Evolutionary conservation across 2,888 invertebrate species (phyloP).

Genomic region (Euclidia mi): DNA sequence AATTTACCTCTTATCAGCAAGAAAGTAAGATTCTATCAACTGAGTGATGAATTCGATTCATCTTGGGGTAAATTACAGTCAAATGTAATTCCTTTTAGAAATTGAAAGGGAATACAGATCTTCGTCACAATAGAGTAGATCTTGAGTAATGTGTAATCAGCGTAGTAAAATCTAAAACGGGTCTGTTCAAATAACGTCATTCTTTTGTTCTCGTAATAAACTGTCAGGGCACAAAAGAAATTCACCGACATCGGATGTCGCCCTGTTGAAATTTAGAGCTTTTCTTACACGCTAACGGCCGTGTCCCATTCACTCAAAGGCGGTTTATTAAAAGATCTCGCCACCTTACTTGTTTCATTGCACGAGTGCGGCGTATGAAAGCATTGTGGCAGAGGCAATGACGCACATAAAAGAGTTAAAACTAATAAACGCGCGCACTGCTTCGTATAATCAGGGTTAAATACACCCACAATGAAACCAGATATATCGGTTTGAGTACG

Average conservation of each 20-base stretch:
- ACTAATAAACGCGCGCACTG: slow-evolving; percentile 50
- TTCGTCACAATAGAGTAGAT: slow-evolving; percentile 76
- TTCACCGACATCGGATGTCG: slow-evolving; percentile 78
- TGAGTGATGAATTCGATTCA: slow-evolving; percentile 66
- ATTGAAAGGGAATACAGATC: slow-evolving; percentile 74
- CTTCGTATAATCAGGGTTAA: slow-evolving; percentile 21
- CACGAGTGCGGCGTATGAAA: slow-evolving; percentile 51
- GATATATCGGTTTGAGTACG: slow-evolving; percentile 5
- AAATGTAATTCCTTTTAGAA: slow-evolving; percentile 76
- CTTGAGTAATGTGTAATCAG: slow-evolving; percentile 82
- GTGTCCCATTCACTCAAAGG: slow-evolving; percentile 67
- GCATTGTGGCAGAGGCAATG: slow-evolving; percentile 53
- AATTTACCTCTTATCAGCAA: slow-evolving; percentile 47
- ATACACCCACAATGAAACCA: slow-evolving; percentile 13
- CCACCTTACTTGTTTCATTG: slow-evolving; percentile 53
- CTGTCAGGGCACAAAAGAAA: slow-evolving; percentile 84
- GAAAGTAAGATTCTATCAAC: slow-evolving; percentile 58
- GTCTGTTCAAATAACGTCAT: slow-evolving; percentile 78
- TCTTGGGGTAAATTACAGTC: slow-evolving; percentile 70
- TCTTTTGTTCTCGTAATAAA: slow-evolving; percentile 86
- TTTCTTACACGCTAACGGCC: slow-evolving; percentile 65
- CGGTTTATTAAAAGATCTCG: slow-evolving; percentile 67
- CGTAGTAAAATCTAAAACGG: slow-evolving; percentile 81
- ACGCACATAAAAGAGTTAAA: slow-evolving; percentile 50
- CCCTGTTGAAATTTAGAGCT: slow-evolving; percentile 74